phyloP scores from a whole-genome alignment of 23 tunicate genomes.

The Phallusia fumigata region DNA sequence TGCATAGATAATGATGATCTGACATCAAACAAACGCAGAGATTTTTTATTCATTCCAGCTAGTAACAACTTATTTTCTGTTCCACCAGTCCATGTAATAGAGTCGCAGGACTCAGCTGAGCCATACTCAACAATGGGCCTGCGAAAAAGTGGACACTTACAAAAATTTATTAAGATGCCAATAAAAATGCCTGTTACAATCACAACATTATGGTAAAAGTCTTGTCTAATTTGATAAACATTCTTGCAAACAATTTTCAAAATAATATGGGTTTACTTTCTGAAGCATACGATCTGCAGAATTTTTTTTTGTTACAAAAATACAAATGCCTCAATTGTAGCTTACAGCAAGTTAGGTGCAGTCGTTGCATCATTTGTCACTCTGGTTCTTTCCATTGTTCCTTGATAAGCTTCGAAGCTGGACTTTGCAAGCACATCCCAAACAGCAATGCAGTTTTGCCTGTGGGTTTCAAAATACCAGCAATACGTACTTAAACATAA shows the following conservation, averaged over 20 bases:
- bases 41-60: conserved; percentile 51
- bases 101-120: conserved; percentile 50
- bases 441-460: neutral
- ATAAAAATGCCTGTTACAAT: no score
- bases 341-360: neutral
- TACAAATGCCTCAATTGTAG: no score
- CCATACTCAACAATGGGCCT: conserved; percentile 31
- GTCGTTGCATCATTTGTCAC: neutral
- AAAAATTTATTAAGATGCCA: no score
- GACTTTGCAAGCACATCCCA: conserved; percentile 3
- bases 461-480: neutral
- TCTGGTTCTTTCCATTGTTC: neutral
- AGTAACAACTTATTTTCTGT: conserved; percentile 20
- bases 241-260: no score
- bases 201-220: no score
- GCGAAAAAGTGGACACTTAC: neutral
- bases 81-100: conserved; percentile 37
- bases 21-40: conserved; percentile 52
- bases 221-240: no score
- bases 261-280: no score
- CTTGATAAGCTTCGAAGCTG: neutral
- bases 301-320: no score
- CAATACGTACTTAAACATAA: neutral
- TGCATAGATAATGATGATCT: neutral
- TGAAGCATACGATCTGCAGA: no score